Evolutionary conservation across 1,140 invertebrate genomes (phyloP).

Genomic region (Dufourea novaeangliae): DNA sequence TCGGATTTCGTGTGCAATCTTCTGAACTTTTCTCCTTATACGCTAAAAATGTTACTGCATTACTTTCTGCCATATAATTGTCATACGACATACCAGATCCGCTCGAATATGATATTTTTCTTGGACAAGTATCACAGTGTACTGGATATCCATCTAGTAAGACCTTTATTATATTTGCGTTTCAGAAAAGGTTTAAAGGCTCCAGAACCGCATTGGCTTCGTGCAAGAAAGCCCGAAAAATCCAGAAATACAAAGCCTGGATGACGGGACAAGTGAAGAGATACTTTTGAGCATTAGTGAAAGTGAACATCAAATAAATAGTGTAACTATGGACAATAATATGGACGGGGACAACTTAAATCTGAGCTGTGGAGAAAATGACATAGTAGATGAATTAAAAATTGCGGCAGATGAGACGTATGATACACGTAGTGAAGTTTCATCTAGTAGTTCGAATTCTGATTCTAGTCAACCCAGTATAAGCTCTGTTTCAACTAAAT

Average conservation of each 20-base stretch:
- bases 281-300: conserved; percentile 43
- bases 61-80: conserved; percentile 59
- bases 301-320: conserved; percentile 41
- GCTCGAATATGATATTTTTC: conserved; percentile 58
- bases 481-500: conserved; percentile 87
- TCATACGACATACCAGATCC: conserved; percentile 64
- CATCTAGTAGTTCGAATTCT: conserved; percentile 86
- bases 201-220: conserved; percentile 42
- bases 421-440: conserved; percentile 91
- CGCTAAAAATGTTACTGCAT: conserved; percentile 58
- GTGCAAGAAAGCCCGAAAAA: conserved; percentile 44
- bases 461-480: conserved; percentile 87
- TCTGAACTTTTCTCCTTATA: conserved; percentile 57
- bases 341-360: conserved; percentile 87
- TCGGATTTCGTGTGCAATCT: conserved; percentile 48
- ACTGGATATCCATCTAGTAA: conserved; percentile 52
- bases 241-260: conserved; percentile 39
- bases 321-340: conserved; percentile 73
- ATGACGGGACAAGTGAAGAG: conserved; percentile 26
- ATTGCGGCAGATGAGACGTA: conserved; percentile 85
- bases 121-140: conserved; percentile 44
- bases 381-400: conserved; percentile 87
- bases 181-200: conserved; percentile 65
- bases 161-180: conserved; percentile 62
- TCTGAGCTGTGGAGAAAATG: conserved; percentile 86